Evolutionary conservation across 2,888 invertebrate genomes (phyloP).

Genomic region (Eupithecia exiguata): DNA sequence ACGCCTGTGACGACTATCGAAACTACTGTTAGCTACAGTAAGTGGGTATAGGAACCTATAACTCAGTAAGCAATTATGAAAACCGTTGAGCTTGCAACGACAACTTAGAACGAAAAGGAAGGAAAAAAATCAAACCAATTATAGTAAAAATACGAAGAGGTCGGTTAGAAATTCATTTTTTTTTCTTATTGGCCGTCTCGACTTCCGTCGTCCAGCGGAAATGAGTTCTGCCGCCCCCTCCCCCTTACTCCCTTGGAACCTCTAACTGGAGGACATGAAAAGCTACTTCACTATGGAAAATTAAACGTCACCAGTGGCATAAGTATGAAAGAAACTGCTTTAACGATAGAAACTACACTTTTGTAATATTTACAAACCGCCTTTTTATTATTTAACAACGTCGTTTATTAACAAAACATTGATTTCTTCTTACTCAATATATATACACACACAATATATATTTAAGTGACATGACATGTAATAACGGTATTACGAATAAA

Average conservation of each 20-base stretch:
- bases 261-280: slow-evolving; percentile 60
- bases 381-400: background rate
- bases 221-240: slow-evolving; percentile 72
- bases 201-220: slow-evolving; percentile 76
- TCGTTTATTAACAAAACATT: background rate
- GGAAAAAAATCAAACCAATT: slow-evolving; percentile 63
- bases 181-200: slow-evolving; percentile 75
- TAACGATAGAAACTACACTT: background rate
- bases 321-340: background rate
- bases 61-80: background rate
- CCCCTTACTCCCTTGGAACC: slow-evolving; percentile 45
- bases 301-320: background rate
- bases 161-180: slow-evolving; percentile 70
- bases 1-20: background rate
- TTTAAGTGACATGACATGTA: too few species aligned
- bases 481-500: too few species aligned
- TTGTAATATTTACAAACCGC: background rate
- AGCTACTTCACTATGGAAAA: slow-evolving; percentile 58
- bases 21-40: background rate
- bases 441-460: too few species aligned
- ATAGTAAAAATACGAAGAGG: slow-evolving; percentile 63
- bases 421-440: background rate
- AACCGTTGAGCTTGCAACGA: background rate
- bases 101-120: slow-evolving; percentile 40
- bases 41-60: background rate